Percentiles rank a stretch among this genome's conserved stretches.
These are phyloP conservation scores for Aethes cnicana DNA, from an alignment of 2,888 invertebrate species.

Conservation along the genomic window DNA sequence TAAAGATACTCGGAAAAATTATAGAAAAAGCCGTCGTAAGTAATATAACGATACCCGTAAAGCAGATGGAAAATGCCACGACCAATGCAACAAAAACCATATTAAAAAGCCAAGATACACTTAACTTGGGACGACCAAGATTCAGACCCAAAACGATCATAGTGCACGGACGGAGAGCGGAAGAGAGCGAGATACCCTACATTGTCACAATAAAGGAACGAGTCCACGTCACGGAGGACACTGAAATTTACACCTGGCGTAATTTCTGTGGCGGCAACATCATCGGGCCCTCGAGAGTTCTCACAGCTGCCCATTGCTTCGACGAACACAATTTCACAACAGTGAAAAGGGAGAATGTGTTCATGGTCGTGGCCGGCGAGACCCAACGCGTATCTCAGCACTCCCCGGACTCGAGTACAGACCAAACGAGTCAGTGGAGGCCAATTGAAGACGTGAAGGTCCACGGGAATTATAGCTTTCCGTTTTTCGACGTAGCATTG, in stretches of 20 bases:
- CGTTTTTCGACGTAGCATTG: constrained; percentile 55
- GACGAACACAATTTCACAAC: constrained; percentile 53
- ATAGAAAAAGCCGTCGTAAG: no score
- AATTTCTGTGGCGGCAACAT: constrained; percentile 65
- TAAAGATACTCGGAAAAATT: no score
- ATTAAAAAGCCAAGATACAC: no score
- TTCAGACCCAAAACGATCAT: constrained; percentile 44
- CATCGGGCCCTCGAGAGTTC: constrained; percentile 44
- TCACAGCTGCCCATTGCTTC: constrained; percentile 69
- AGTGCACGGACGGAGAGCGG: constrained; percentile 51
- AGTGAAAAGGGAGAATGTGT: constrained; percentile 34
- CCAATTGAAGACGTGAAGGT: constrained; percentile 34
- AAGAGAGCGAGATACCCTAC: constrained; percentile 50
- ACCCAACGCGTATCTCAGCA: no score
- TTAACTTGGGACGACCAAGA: no score
- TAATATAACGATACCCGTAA: no score
- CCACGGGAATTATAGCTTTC: constrained; percentile 43
- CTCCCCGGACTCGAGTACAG: no score
- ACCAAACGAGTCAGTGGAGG: no score
- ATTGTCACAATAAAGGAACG: constrained; percentile 50
- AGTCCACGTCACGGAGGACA: constrained; percentile 4
- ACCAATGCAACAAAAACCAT: no score
- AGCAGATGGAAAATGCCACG: no score
- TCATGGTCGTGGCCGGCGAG: constrained; percentile 57
- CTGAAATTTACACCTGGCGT: constrained; percentile 40